Base-by-base conservation (phyloP, 2,888 invertebrate species). In the Folsomia candida region DNA sequence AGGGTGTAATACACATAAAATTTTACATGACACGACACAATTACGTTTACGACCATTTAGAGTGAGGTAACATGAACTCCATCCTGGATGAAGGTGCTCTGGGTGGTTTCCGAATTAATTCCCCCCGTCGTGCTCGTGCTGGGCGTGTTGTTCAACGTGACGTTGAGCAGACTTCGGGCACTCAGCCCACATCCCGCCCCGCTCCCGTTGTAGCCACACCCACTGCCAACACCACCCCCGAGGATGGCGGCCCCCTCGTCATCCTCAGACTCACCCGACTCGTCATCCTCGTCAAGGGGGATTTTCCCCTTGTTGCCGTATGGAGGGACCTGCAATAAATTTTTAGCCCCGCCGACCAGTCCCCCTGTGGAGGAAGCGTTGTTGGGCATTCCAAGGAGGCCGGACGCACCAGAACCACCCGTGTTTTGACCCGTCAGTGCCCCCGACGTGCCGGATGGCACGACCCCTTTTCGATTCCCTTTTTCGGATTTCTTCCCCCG, bases 261-360 rank as follows among this genome's bases (percentile, higher is more conserved):
- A 57, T 79, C 79, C 18, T 75, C 77, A 28, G 78, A 78, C 11
- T 78, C 78, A n/a, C 78, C 79, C 1, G 76, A 73, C 24, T 79
- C 79, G 65, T 75, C 78, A 20, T 68, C 51, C 37, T 71, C 64
- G 27, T 70, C 68, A 0, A 73, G 67, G 1, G 67, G 14, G 47
- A 71, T 6, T 57, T n/a, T n/a, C 57, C 57, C 26, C n/a, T 51
- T 27, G 6, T n/a, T 51, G 24, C 51, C 47, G 2, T 4, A 25
- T 25, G 28, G 9, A 37, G 64, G 64, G 14, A 64, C 64, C 51
- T 64, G 64, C 9, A 64, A 24, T 2, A 64, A 29, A 24, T 25
- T 51, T 11, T 51, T 37, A 18, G 51, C 9, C 25, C 37, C 64
- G 3, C 9, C 47, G 47, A 47, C 18, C 9, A 47, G 47, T 47